phyloP scores from a whole-genome alignment of 2,113 vertebrate genomes.

The Actenoides hombroni region DNA sequence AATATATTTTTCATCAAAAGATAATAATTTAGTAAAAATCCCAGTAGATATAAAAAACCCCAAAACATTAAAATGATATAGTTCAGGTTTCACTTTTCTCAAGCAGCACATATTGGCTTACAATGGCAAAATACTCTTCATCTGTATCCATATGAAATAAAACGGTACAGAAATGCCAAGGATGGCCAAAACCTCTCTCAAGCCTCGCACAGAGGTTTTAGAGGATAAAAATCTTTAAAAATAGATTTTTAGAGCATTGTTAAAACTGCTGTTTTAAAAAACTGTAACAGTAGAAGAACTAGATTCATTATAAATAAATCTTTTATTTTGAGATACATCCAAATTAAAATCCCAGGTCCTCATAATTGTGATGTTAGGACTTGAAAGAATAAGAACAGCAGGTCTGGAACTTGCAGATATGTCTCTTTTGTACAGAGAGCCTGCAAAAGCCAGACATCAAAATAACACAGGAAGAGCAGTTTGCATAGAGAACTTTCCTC shows the following conservation, averaged over 20 bases:
- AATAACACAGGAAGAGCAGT: not conserved
- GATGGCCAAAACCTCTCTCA: not conserved
- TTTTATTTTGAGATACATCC: not conserved
- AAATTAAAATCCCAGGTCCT: not conserved
- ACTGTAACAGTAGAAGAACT: not conserved
- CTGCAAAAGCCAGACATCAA: not conserved
- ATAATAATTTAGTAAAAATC: not conserved
- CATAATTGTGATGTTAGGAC: not conserved
- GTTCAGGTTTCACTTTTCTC: not conserved
- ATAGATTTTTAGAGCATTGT: not conserved
- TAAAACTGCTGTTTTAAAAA: not conserved
- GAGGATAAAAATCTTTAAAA: not conserved
- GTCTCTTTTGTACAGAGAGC: not conserved
- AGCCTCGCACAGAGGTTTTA: not conserved
- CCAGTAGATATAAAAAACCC: not conserved
- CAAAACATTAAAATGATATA: not conserved
- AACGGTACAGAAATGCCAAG: not conserved
- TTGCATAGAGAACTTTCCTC: not conserved
- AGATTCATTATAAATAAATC: not conserved
- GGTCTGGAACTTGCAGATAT: not conserved
- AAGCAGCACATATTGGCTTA: not conserved
- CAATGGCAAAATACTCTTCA: not conserved
- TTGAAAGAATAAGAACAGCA: not conserved
- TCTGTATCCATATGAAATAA: not conserved
- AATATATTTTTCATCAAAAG: not conserved